Evolutionary conservation across 2,888 invertebrate species (phyloP).

Genomic region (Caenorhabditis sp.): DNA sequence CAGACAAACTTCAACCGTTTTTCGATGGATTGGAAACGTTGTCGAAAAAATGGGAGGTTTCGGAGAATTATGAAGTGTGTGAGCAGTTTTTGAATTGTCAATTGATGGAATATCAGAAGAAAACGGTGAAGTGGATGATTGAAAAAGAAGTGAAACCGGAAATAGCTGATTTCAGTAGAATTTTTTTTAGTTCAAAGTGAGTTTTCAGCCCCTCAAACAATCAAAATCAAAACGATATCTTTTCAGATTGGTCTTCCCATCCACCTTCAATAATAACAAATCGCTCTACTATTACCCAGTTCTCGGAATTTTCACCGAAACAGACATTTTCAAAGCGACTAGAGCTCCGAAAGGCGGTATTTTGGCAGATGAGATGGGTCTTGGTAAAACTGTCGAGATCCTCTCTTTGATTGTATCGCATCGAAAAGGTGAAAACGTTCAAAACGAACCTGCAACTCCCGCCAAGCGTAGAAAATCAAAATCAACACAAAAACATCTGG

Average conservation of each 20-base stretch:
- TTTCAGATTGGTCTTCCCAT: too few species aligned
- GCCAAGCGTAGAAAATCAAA: not conserved
- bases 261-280: too few species aligned
- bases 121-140: slow-evolving; percentile 73
- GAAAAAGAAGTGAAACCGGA: slow-evolving; percentile 59
- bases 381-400: slow-evolving; percentile 84
- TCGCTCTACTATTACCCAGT: not conserved
- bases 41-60: not conserved
- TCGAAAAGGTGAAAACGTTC: not conserved
- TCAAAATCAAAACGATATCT: too few species aligned
- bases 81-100: not conserved
- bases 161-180: not conserved
- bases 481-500: not conserved
- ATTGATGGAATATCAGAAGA: slow-evolving; percentile 72
- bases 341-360: slow-evolving; percentile 73
- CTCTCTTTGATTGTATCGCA: slow-evolving; percentile 76
- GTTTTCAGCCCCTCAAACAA: too few species aligned
- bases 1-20: too few species aligned
- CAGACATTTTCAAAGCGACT: not conserved
- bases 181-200: too few species aligned
- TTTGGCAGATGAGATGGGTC: slow-evolving; percentile 83
- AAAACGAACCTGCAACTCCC: too few species aligned
- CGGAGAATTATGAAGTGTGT: not conserved
- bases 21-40: not conserved
- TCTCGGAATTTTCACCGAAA: not conserved